Base-by-base conservation (phyloP, 2,113 vertebrate genomes). In the Cavia porcellus region DNA sequence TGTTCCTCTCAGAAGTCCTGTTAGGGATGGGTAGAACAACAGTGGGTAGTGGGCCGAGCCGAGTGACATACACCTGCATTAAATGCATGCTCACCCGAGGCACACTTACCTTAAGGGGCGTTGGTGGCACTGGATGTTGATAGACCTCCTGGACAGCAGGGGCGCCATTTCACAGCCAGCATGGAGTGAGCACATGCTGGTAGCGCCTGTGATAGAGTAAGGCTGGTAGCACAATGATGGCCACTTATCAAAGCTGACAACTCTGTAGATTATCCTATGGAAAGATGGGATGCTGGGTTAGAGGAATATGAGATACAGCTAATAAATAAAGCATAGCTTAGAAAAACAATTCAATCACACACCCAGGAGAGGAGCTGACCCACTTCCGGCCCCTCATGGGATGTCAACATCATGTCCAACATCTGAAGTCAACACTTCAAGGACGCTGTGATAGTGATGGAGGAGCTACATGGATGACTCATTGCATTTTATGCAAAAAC, bases 1-100 rank as follows among this genome's bases (percentile, higher is more conserved):
- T 0, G 10, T 55, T 42, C 61, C 13, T 50, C 83, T 32, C 89
- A 3, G 59, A 50, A 66, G 85, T 66, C 95, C 97, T 98, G 97
- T 30, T 30, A 68, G 80, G 55, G 66, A 93, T 4, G 47, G 90
- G 93, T 32, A 80, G 96, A 52, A 70, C 14, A 9, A 8, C 0
- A 1, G 70, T 94, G 97, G 97, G 97, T 97, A 98, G 97, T 96
- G 96, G 96, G 97, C 97, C 97, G 92, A 97, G 96, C 97, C 96
- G 95, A 98, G 97, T 97, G 97, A 97, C 97, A 97, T 97, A 86
- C 92, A 55, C 90, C 87, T 47, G 22, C 59, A 0, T 32, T 52
- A 52, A 85, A 61, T 77, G 92, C 96, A 97, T 97, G 96, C 97
- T 97, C 97, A 97, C 97, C 96, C 94, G 90, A 96, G 96, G 95